Evolutionary conservation across 2,797 vertebrate species (phyloP).

Genomic region (Artibeus lituratus): DNA sequence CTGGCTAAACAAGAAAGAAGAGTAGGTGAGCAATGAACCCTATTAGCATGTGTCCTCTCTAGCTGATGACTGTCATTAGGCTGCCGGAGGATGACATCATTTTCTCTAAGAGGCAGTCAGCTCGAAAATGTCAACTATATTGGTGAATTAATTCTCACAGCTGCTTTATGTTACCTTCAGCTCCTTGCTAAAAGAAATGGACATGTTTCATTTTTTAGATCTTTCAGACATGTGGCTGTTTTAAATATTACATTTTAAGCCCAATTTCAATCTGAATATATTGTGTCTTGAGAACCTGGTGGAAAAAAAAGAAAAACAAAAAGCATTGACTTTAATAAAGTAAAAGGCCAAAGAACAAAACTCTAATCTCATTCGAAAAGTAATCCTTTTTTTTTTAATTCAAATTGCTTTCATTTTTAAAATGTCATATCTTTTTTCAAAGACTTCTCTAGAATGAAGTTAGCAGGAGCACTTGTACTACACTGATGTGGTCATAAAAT

Average conservation of each 20-base stretch:
- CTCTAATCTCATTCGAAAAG: conserved; percentile 57
- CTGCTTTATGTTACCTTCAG: conserved; percentile 53
- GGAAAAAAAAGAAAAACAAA: background rate
- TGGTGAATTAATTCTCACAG: conserved; percentile 54
- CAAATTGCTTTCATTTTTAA: conserved; percentile 57
- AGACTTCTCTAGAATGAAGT: conserved; percentile 11
- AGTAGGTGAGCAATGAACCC: background rate
- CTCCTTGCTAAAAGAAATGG: conserved; percentile 45
- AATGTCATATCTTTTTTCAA: conserved; percentile 7
- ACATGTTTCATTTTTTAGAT: conserved; percentile 58
- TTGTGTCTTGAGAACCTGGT: conserved; percentile 58
- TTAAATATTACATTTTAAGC: conserved; percentile 61
- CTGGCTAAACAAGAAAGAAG: background rate
- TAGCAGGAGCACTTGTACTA: conserved; percentile 40
- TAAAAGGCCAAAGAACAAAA: conserved; percentile 61
- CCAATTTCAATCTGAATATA: conserved; percentile 49
- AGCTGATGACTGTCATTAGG: conserved; percentile 32
- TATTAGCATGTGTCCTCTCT: conserved; percentile 19
- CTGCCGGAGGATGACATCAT: conserved; percentile 42
- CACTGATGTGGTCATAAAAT: conserved; percentile 16
- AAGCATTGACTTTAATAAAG: conserved; percentile 41
- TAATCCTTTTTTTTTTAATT: conserved; percentile 37
- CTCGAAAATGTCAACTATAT: conserved; percentile 57
- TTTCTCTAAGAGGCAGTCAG: conserved; percentile 69
- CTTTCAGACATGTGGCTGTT: conserved; percentile 52